Percentiles rank a stretch among this genome's conserved stretches.
phyloP scores from a whole-genome alignment of 1,140 invertebrate genomes.

The Colletes gigas region DNA sequence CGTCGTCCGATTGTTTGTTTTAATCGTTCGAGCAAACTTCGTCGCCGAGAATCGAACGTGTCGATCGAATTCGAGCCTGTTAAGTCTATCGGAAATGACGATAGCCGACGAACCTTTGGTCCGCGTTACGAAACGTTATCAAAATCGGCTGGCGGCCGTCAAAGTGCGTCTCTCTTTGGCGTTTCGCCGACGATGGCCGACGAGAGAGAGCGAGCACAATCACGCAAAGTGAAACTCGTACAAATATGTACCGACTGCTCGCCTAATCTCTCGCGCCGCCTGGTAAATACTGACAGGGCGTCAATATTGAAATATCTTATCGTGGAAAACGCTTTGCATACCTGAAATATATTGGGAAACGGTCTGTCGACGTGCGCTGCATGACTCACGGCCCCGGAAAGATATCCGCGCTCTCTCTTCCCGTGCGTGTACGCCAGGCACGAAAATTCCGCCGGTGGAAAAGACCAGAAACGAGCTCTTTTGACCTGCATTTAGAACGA shows the following conservation, averaged over 20 bases:
- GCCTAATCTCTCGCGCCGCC: slow-evolving; percentile 68
- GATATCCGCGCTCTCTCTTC: slow-evolving; percentile 26
- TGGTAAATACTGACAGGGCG: slow-evolving; percentile 72
- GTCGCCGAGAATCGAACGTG: not conserved
- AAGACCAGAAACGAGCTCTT: not conserved
- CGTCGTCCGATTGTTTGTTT: not conserved
- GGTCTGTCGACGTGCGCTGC: slow-evolving; percentile 53
- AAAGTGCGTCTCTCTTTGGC: slow-evolving; percentile 41
- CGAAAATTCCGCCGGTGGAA: slow-evolving; percentile 15
- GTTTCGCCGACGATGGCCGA: slow-evolving; percentile 34
- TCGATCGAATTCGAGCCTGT: not conserved
- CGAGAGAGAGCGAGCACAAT: slow-evolving; percentile 53
- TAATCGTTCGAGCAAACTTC: not conserved
- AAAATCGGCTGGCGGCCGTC: slow-evolving; percentile 22
- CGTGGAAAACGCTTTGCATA: slow-evolving; percentile 66
- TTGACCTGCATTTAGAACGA: slow-evolving; percentile 25
- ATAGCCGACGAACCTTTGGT: slow-evolving; percentile 18
- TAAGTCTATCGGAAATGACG: not conserved
- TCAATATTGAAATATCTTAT: slow-evolving; percentile 80
- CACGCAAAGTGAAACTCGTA: slow-evolving; percentile 69
- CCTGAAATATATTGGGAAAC: slow-evolving; percentile 66
- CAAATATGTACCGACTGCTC: slow-evolving; percentile 71
- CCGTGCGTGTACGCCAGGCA: not conserved
- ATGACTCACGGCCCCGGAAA: slow-evolving; percentile 64
- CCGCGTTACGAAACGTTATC: slow-evolving; percentile 29